Percentiles rank a stretch among this genome's conserved stretches.
phyloP scores from a whole-genome alignment of 2,113 vertebrate species.

The Herpetotheres cachinnans region DNA sequence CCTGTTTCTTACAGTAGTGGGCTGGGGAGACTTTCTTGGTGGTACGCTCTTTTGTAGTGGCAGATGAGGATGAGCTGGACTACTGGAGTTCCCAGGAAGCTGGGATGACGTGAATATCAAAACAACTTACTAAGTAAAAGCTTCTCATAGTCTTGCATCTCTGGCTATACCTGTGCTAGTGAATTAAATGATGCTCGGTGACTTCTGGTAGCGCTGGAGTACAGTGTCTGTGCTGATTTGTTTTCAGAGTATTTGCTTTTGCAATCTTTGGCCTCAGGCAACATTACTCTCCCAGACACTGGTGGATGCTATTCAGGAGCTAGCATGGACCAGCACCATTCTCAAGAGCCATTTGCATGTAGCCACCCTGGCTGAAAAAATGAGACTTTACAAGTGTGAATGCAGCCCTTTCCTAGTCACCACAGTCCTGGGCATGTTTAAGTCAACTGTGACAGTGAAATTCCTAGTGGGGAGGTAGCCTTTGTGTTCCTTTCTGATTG shows the following conservation, averaged over 20 bases:
- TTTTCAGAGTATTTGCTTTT: neutral
- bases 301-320: neutral
- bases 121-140: neutral
- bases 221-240: neutral
- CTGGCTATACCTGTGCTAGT: rapidly evolving
- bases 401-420: neutral
- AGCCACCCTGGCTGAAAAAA: neutral
- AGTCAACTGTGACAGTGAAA: rapidly evolving
- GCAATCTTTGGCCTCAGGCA: neutral
- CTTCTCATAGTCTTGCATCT: neutral
- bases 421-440: rapidly evolving
- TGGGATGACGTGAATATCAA: neutral
- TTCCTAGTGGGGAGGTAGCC: neutral
- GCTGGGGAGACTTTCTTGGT: neutral
- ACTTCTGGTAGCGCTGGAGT: neutral
- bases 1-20: neutral
- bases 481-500: rapidly evolving
- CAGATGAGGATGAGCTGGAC: neutral
- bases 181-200: neutral
- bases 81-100: neutral
- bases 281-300: neutral
- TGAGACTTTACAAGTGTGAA: rapidly evolving
- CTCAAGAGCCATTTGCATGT: rapidly evolving
- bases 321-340: rapidly evolving
- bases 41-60: neutral